A percentile compares a stretch with the other conserved stretches of the same genome.
Conservation (phyloP, 2,797 vertebrate species). For the Carduelis carduelis region DNA sequence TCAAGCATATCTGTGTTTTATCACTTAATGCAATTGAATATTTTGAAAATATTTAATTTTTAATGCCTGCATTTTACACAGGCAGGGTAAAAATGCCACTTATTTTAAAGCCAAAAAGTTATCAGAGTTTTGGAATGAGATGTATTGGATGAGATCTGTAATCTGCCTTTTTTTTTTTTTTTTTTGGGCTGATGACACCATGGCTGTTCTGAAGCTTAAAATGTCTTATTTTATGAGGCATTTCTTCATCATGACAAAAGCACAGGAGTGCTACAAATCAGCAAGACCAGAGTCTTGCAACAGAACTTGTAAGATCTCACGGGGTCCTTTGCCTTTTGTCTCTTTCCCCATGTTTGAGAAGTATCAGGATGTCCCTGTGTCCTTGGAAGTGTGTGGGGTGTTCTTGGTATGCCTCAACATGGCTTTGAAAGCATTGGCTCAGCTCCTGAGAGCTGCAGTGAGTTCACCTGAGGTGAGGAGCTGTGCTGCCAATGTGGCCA, state of each 20-base stretch:
- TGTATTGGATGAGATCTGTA: not conserved
- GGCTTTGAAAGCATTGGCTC: not conserved
- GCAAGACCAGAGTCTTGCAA: not conserved
- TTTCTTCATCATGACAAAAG: not conserved
- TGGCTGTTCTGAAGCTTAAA: not conserved
- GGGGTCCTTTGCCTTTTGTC: not conserved
- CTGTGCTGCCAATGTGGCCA: accelerated
- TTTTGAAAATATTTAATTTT: not conserved
- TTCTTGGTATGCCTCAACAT: not conserved
- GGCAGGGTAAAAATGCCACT: not conserved
- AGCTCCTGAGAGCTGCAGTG: not conserved
- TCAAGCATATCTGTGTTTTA: not conserved
- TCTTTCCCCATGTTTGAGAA: not conserved
- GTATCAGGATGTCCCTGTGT: not conserved
- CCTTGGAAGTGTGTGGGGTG: not conserved
- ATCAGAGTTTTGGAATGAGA: not conserved
- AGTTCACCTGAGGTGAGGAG: not conserved
- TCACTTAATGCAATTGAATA: not conserved
- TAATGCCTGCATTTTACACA: not conserved
- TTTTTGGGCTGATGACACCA: not conserved
- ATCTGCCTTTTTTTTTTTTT: not conserved
- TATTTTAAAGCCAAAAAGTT: not conserved
- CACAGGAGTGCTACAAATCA: not conserved
- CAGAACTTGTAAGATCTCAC: not conserved
- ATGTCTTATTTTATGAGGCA: not conserved